These are phyloP conservation scores for Odontomachus brunneus DNA, from an alignment of 1,140 invertebrate species.

Conservation along the genomic window DNA sequence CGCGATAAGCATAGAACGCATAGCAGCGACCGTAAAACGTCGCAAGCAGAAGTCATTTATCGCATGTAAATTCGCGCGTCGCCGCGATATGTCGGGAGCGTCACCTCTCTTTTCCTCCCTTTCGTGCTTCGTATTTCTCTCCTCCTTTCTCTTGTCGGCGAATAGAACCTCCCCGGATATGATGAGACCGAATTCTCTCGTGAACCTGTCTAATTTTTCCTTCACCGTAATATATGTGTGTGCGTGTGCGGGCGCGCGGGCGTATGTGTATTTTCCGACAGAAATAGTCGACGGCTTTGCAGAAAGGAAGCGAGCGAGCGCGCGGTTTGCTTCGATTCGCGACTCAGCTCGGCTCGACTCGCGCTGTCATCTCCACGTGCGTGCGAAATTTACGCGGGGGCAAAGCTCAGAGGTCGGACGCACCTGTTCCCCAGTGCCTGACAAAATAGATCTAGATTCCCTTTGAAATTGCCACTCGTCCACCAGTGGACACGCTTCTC, in stretches of 20 bases:
- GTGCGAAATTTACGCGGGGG: conserved; percentile 27
- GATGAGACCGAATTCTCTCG: conserved; percentile 29
- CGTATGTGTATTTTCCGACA: conserved; percentile 38
- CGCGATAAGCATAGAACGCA: neutral
- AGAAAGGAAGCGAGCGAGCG: conserved; percentile 11
- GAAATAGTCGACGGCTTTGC: conserved; percentile 40
- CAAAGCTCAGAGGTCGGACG: neutral
- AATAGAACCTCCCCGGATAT: neutral
- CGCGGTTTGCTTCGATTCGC: too few relatives aligned
- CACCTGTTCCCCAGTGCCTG: neutral
- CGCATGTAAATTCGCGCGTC: conserved; percentile 6
- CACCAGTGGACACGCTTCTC: neutral
- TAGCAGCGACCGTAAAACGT: conserved; percentile 16
- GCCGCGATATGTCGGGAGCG: neutral
- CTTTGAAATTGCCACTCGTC: conserved; percentile 43
- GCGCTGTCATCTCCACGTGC: conserved; percentile 12
- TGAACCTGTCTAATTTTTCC: conserved; percentile 4
- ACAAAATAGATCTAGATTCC: conserved; percentile 14
- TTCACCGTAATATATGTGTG: too few relatives aligned
- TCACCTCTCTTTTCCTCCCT: too few relatives aligned
- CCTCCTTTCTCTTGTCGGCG: neutral
- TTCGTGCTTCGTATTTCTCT: neutral
- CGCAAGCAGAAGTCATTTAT: conserved; percentile 27
- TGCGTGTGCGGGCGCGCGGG: too few relatives aligned
- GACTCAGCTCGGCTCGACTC: neutral